phyloP scores from a whole-genome alignment of 1,140 invertebrate species.

The Bombus superbus region DNA sequence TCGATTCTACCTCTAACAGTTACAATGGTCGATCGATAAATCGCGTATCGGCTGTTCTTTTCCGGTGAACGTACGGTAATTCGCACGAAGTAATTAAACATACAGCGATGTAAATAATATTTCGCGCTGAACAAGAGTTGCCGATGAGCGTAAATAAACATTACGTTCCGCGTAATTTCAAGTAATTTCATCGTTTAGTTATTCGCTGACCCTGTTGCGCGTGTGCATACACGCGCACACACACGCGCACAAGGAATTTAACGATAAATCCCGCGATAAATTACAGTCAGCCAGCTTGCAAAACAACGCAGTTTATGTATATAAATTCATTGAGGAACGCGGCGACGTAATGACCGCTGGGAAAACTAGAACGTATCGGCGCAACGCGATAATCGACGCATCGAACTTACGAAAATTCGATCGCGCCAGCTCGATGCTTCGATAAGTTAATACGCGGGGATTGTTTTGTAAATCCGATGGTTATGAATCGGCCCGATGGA shows the following conservation, averaged over 20 bases:
- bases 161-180: conserved; percentile 25
- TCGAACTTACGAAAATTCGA: conserved; percentile 30
- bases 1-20: neutral
- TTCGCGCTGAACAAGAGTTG: neutral
- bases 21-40: conserved; percentile 1
- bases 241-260: neutral
- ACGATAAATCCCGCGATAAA: conserved; percentile 36
- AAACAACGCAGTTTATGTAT: conserved; percentile 5
- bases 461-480: neutral
- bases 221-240: neutral
- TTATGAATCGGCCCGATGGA: neutral
- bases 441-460: conserved; percentile 17
- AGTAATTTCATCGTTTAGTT: conserved; percentile 24
- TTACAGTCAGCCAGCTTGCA: neutral
- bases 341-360: too few relatives aligned
- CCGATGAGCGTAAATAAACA: conserved; percentile 7
- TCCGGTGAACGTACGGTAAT: neutral
- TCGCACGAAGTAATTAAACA: conserved; percentile 20
- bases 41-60: neutral
- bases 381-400: conserved; percentile 13
- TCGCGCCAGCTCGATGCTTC: neutral
- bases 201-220: neutral
- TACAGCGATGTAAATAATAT: conserved; percentile 17
- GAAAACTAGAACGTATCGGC: neutral
- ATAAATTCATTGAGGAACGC: neutral